Conservation (phyloP, 2,797 vertebrate species). For the Arremon aurantiirostris region DNA sequence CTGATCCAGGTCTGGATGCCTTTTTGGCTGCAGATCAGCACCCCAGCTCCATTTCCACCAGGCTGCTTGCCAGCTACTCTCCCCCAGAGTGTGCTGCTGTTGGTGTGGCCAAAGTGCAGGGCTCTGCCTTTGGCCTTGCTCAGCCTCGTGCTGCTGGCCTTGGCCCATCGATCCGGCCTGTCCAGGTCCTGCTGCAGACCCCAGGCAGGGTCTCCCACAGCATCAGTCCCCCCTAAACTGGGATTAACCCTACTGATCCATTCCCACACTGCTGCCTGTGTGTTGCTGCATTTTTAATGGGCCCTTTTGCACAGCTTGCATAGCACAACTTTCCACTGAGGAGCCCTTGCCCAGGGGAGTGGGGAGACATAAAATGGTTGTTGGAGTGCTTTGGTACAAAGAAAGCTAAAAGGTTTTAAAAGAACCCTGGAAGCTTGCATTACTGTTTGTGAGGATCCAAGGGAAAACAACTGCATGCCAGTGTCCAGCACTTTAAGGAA, state of each 20-base stretch:
- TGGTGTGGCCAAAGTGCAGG: neutral
- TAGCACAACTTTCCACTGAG: rapidly evolving
- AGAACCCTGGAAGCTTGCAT: rapidly evolving
- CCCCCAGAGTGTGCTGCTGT: neutral
- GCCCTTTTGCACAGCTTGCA: rapidly evolving
- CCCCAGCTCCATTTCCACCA: neutral
- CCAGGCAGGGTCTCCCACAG: no score
- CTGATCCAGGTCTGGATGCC: neutral
- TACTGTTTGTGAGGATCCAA: rapidly evolving
- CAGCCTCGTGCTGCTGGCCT: neutral
- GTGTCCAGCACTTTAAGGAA: neutral
- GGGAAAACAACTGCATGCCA: neutral
- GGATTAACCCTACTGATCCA: neutral
- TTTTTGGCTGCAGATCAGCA: neutral
- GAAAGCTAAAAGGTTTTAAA: neutral
- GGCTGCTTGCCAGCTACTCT: neutral
- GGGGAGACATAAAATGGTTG: rapidly evolving
- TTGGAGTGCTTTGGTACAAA: rapidly evolving
- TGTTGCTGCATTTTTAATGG: neutral
- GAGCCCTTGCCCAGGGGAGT: no score
- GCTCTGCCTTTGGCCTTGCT: neutral
- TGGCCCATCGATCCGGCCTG: neutral
- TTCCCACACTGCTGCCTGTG: rapidly evolving
- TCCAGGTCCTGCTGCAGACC: neutral
- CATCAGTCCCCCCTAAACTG: rapidly evolving